Conservation (phyloP, 2,113 vertebrate genomes). For the Reinhardtius hippoglossoides region DNA sequence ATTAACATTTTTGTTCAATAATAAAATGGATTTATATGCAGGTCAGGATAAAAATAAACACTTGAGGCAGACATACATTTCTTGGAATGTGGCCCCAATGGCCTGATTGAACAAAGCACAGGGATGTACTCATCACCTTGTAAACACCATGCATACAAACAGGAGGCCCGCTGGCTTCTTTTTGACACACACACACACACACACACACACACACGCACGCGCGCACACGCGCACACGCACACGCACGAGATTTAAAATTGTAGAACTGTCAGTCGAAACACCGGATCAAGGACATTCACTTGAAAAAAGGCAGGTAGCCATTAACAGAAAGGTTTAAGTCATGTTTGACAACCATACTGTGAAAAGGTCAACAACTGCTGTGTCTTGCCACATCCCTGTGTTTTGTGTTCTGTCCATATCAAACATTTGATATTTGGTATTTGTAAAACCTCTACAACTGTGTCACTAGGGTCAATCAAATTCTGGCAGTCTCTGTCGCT, state of each 20-base stretch:
- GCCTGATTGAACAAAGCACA: constrained; percentile 10
- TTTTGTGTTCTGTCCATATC: constrained; percentile 11
- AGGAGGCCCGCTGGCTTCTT: constrained; percentile 18
- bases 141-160: not conserved
- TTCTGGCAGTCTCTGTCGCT: not conserved
- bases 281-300: not conserved
- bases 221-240: too few species aligned
- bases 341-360: not conserved
- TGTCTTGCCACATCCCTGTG: not conserved
- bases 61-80: not conserved
- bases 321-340: not conserved
- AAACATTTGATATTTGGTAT: constrained; percentile 5
- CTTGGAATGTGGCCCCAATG: not conserved
- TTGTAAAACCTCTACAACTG: constrained; percentile 9
- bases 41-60: constrained; percentile 8
- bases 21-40: not conserved
- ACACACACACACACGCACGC: too few species aligned
- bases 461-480: constrained; percentile 19
- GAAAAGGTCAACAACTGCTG: constrained; percentile 3
- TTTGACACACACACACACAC: constrained; percentile 24
- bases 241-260: not conserved
- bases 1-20: too few species aligned
- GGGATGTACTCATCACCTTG: constrained; percentile 23
- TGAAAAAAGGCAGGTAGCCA: not conserved
- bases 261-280: constrained; percentile 2